Evolutionary conservation across 2,888 invertebrate species (phyloP).

Genomic region (Sarcophaga caerulescens): DNA sequence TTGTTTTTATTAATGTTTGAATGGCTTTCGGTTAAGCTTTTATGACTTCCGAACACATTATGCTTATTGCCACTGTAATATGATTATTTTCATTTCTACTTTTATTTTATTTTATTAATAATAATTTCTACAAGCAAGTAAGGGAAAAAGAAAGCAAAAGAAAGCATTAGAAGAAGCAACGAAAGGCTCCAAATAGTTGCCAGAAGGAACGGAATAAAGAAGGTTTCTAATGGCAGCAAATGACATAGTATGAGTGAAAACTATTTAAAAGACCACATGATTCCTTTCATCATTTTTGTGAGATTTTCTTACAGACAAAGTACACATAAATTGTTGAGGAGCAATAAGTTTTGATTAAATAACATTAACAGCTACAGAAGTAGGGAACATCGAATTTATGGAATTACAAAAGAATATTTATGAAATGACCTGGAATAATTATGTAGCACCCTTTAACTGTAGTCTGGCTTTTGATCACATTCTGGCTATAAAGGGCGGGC

Average conservation of each 20-base stretch:
- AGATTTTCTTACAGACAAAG: neutral
- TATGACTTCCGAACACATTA: neutral
- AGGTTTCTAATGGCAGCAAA: slow-evolving; percentile 42
- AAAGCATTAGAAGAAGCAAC: neutral
- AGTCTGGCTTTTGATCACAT: no score
- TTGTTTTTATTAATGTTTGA: slow-evolving; percentile 27
- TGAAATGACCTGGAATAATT: no score
- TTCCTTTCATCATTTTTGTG: neutral
- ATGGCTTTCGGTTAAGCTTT: neutral
- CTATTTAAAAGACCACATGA: slow-evolving; percentile 46
- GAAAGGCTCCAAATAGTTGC: no score
- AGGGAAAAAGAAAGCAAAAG: neutral
- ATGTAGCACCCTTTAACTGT: no score
- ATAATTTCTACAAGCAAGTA: neutral
- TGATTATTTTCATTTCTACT: slow-evolving; percentile 8
- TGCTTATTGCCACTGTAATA: neutral
- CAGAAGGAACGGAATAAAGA: no score
- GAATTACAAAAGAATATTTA: no score
- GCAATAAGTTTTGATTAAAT: no score
- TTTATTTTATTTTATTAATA: slow-evolving; percentile 34
- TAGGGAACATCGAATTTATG: no score
- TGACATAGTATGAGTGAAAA: slow-evolving; percentile 25
- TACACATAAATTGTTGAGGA: no score
- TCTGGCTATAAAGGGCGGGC: no score
- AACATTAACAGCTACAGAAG: no score